Evolutionary conservation across 2,797 vertebrate species (phyloP).

Genomic region (Hypotaenidia okinawae): DNA sequence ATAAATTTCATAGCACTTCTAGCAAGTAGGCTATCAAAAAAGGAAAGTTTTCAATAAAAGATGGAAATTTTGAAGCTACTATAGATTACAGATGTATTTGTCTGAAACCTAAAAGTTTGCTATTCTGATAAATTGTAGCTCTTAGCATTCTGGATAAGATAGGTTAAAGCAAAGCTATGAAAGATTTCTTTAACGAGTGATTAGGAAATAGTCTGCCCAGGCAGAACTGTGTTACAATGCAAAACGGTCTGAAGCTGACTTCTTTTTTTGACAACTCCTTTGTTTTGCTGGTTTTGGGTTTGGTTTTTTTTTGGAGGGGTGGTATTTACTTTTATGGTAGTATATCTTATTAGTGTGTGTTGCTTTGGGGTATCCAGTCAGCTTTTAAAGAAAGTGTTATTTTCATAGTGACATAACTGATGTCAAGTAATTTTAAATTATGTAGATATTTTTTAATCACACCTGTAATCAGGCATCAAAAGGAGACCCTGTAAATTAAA

Average conservation of each 20-base stretch:
- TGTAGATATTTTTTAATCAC: neutral
- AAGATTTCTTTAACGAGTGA: neutral
- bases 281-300: neutral
- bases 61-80: neutral
- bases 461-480: neutral
- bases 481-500: neutral
- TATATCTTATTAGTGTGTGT: neutral
- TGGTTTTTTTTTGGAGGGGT: neutral
- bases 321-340: neutral
- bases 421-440: neutral
- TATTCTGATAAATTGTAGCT: neutral
- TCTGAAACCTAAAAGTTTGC: neutral
- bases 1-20: neutral
- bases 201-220: neutral
- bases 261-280: neutral
- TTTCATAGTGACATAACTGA: neutral
- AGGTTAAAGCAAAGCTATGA: neutral
- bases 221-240: neutral
- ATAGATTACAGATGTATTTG: neutral
- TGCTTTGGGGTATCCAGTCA: neutral
- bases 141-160: neutral
- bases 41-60: neutral
- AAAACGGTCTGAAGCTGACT: neutral
- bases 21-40: neutral
- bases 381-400: neutral